Conservation (phyloP, 2,888 invertebrate genomes). For the Allygus modestus region DNA sequence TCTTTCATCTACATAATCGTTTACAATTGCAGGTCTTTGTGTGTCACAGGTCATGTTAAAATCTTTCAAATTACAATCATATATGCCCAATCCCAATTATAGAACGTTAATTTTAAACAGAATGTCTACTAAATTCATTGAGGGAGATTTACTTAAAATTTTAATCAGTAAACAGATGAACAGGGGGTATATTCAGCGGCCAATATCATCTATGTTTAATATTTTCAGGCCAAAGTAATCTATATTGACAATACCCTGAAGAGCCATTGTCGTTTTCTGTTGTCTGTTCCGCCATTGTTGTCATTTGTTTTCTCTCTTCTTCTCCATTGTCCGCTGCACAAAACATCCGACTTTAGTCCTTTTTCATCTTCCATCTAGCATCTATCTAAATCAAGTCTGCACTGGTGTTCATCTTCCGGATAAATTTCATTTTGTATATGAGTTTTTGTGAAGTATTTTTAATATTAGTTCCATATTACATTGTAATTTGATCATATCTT, state of each 20-base stretch:
- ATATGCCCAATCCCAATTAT: no score
- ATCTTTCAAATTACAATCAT: no score
- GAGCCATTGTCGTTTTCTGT: slow-evolving; percentile 16
- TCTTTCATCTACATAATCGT: no score
- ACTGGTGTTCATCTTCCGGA: neutral
- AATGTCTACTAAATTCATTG: no score
- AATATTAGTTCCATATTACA: no score
- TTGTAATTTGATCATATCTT: no score
- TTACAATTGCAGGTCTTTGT: no score
- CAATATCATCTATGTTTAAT: slow-evolving; percentile 39
- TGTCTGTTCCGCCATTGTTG: slow-evolving; percentile 42
- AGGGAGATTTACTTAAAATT: no score
- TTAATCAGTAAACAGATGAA: no score
- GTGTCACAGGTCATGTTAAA: no score
- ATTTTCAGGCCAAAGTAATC: slow-evolving; percentile 32
- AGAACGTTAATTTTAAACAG: no score
- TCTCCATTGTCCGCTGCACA: slow-evolving; percentile 30
- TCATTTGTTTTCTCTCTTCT: slow-evolving; percentile 37
- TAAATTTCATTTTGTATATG: neutral
- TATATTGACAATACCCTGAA: slow-evolving; percentile 27
- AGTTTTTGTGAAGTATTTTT: no score
- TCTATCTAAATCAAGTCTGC: slow-evolving; percentile 13
- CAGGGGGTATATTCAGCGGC: neutral
- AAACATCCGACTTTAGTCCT: slow-evolving; percentile 35
- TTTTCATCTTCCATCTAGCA: slow-evolving; percentile 33